Base-by-base conservation (phyloP, 1,140 invertebrate species). In the Drosophila cardini region DNA sequence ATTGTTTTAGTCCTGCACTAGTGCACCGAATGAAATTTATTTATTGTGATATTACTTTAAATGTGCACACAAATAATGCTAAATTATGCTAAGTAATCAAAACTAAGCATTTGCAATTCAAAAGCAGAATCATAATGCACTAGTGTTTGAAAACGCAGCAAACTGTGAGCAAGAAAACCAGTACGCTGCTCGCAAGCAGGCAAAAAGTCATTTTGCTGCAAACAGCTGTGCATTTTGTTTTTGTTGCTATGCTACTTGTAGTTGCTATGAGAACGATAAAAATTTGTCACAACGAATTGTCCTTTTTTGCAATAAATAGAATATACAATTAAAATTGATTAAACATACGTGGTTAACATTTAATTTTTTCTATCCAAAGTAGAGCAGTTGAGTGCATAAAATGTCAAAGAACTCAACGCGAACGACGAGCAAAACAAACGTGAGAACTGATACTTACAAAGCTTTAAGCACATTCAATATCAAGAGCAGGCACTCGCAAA, bases 11-110 rank as follows among this genome's bases (percentile, higher is more conserved):
- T 70, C 38, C 55, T 32, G 30, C 36, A 16, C 34, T 26, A 21
- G 42, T 69, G 45, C 79, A 67, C 73, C 18, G 43, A 56, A 56
- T 38, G 30, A 80, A 80, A 76, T 56, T 75, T 75, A 87, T 80
- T 89, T 89, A 87, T 89, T 87, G 84, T 87, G 84, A 87, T 87
- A 87, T 89, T 87, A 83, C n/a, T 82, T 82, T 89, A 70, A 72
- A 79, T 55, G 60, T 50, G 58, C 73, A 11, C 69, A 60, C 69
- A 53, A 38, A 45, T 50, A 55, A 60, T 26, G 34, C 46, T 46
- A 40, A 67, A 34, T 65, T 68, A 67, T 65, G n/a, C 70, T 87
- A 87, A 72, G 79, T 62, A 50, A 40, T 13, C 5, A 48, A 36
- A 53, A 73, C 8, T 38, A 30, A 36, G 13, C 1, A 36, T 30